phyloP scores from a whole-genome alignment of 2,888 invertebrate genomes.

The Zaprionus obscuricornis region DNA sequence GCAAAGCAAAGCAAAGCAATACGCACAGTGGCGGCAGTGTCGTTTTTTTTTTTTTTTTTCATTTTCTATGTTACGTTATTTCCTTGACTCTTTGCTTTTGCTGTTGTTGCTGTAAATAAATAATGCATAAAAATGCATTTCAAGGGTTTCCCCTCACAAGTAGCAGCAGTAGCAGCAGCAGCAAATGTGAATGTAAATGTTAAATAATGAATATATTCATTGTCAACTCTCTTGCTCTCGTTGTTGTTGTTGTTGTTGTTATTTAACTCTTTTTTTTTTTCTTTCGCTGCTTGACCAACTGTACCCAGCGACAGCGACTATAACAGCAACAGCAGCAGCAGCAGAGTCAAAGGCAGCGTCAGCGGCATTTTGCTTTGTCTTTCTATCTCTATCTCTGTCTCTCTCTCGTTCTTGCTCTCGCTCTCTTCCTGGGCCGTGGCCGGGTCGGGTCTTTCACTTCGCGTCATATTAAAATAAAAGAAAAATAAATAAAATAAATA shows the following conservation, averaged over 20 bases:
- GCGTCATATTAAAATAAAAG: conserved; percentile 12
- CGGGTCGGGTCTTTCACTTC: conserved; percentile 34
- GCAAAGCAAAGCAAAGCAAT: too few relatives aligned
- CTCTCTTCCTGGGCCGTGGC: conserved; percentile 14
- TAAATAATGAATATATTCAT: too few relatives aligned
- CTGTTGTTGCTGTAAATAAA: not conserved
- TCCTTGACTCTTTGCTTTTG: too few relatives aligned
- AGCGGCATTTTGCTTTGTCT: conserved; percentile 27
- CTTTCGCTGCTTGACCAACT: conserved; percentile 34
- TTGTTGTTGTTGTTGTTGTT: not conserved
- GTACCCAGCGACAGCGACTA: conserved; percentile 10
- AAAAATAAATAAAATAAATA: not conserved
- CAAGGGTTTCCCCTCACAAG: conserved; percentile 22
- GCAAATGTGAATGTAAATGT: not conserved
- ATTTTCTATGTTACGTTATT: conserved; percentile 9
- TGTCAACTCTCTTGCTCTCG: too few relatives aligned
- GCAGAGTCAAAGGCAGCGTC: not conserved
- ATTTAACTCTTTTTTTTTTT: conserved; percentile 8
- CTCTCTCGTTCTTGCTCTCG: too few relatives aligned
- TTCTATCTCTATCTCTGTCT: too few relatives aligned
- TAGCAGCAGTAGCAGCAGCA: not conserved
- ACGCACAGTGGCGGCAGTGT: too few relatives aligned
- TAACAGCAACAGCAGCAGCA: not conserved
- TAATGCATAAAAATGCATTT: conserved; percentile 18
- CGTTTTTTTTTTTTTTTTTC: too few relatives aligned